Percentiles rank a stretch among this genome's conserved stretches.
phyloP scores from a whole-genome alignment of 2,888 invertebrate species.

The Pristionchus maxplancki region DNA sequence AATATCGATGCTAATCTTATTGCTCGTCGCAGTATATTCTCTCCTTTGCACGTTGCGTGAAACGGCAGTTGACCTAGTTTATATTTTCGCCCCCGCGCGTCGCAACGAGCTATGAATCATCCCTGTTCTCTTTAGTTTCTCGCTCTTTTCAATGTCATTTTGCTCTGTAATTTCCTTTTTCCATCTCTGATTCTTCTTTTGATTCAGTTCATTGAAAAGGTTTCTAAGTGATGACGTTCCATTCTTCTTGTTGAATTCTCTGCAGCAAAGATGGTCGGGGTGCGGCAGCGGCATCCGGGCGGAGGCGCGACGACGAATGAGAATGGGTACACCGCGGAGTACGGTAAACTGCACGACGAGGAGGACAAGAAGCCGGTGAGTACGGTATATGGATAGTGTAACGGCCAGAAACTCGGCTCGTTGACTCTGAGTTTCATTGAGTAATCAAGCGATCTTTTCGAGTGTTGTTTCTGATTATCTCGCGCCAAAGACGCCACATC shows the following conservation, averaged over 20 bases:
- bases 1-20: neutral
- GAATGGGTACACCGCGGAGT: conserved; percentile 1
- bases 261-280: neutral
- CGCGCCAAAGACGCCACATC: no score
- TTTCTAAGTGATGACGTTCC: neutral
- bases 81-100: neutral
- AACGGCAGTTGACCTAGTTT: neutral
- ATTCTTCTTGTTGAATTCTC: neutral
- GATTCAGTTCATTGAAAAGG: neutral
- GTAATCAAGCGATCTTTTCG: no score
- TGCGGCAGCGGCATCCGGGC: neutral
- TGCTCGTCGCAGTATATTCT: neutral
- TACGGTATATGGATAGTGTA: neutral
- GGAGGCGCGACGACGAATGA: conserved; percentile 20
- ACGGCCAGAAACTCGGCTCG: no score
- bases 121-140: neutral
- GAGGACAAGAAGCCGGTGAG: conserved; percentile 17
- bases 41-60: neutral
- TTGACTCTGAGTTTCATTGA: no score
- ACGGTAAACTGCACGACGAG: conserved; percentile 37
- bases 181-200: no score
- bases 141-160: neutral
- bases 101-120: conserved; percentile 10
- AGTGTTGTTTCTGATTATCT: no score
- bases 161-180: neutral